Evolutionary conservation across 2,113 vertebrate genomes (phyloP).

Genomic region (Galbula dea): DNA sequence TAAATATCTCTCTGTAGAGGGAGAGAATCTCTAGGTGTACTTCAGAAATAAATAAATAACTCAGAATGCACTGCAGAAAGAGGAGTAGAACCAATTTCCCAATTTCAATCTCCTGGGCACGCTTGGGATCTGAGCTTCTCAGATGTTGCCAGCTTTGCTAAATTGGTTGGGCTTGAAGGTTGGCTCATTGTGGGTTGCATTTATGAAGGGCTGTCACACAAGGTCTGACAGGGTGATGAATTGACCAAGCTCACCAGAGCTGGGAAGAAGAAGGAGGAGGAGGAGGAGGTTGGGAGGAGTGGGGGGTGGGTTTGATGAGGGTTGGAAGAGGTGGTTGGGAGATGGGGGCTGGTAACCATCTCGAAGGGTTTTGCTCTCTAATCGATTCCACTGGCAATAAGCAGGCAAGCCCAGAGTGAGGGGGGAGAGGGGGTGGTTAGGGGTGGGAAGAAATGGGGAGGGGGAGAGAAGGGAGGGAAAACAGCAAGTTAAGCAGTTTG

Average conservation of each 20-base stretch:
- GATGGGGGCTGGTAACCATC: neutral
- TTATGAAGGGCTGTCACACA: conserved; percentile 65
- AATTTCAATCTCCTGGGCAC: conserved; percentile 54
- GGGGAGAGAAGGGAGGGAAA: neutral
- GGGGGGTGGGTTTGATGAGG: neutral
- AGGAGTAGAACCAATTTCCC: conserved; percentile 72
- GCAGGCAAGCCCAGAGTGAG: neutral
- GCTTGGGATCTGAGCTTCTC: conserved; percentile 41
- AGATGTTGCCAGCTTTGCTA: conserved; percentile 69
- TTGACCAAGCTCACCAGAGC: conserved; percentile 27
- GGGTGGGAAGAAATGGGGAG: neutral
- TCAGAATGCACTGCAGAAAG: neutral
- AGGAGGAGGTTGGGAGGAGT: neutral
- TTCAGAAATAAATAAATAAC: neutral
- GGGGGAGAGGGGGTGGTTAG: neutral
- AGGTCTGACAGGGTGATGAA: conserved; percentile 63
- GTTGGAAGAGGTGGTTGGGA: neutral
- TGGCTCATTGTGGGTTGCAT: conserved; percentile 52
- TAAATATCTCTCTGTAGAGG: conserved; percentile 38
- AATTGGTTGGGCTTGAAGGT: conserved; percentile 58
- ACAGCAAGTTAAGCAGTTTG: conserved; percentile 53
- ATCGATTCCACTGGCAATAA: conserved; percentile 42
- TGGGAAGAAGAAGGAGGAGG: neutral
- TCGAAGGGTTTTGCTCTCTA: neutral
- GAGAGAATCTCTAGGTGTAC: conserved; percentile 22